Base-by-base conservation (phyloP, 2,797 vertebrate species). In the Mormyrus proboscirostris region DNA sequence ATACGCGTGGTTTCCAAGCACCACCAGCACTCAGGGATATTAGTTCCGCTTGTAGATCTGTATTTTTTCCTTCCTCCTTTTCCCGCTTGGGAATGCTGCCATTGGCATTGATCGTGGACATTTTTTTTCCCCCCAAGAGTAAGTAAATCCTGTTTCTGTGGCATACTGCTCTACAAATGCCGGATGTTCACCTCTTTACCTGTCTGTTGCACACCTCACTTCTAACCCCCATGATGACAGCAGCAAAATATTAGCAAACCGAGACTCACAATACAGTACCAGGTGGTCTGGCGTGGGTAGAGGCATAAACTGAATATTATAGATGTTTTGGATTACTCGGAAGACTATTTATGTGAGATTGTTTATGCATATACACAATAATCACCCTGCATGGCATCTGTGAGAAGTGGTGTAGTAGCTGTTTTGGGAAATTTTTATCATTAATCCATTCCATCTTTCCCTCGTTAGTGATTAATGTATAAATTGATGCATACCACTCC, bases 31-130 rank as follows among this genome's bases (percentile, higher is more conserved):
- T 86, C 44, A 49, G 88, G 88, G 83, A 86, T 86, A 69, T 89
- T 53, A 84, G 44, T 90, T 86, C 73, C 88, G 73, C 62, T 59
- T 88, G 89, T 84, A 59, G 89, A 88, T 90, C 50, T 86, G 89
- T 90, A 88, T 87, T 88, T 88, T 25, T 88, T 65, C 62, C 53
- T 69, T 88, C 49, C 65, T 82, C 50, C 16, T 88, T 47, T 84
- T 82, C 86, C 22, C 22, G 16, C 87, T 47, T 89, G 83, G 83
- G 47, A 85, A 85, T 85, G 22, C 8, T 51, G 83, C 49, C 83
- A 85, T 25, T 14, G 83, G 49, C 83, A 85, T 50, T 53, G 83
- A 85, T 85, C 83, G 53, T 7, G 22, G 53, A 3, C 47, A 22
- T 33, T 85, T 51, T 10, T 79, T 79, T 9, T 1, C 0, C 22